Evolutionary conservation across 2,888 invertebrate genomes (phyloP), one percentile per base, ranked within the genome.

Genomic region (Drosophila barbarae): DNA sequence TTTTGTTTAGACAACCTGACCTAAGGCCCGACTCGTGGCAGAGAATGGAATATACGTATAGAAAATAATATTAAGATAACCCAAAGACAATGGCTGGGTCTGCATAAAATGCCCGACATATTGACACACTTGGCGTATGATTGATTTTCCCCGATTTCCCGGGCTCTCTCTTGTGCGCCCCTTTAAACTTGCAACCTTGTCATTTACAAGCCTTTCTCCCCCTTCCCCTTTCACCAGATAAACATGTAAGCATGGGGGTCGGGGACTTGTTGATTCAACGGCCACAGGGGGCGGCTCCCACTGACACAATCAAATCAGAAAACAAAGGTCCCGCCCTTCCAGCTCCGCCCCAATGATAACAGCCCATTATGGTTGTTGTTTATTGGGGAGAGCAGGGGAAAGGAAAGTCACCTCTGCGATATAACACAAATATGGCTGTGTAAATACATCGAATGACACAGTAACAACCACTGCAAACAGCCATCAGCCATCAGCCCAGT

Each of bases 121-220:
- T 83, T 83, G 78, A 74, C 84, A 80, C 77, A 79, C 75, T 83
- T 74, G 84, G 77, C 73, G 66, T 52, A 69, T 80, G 84, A 79
- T 80, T 79, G 77, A 83, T 81, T 78, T 71, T 75, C 15, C 8
- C 39, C 28, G 49, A 47, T 54, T 66, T 30, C 32, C 38, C 28
- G 23, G 15, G 28, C 23, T 35, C 15, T 21, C 15, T 15, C 30
- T 42, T 21, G 18, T 39, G 13, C 13, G 47, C 51, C 35, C 35
- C 46, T 47, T 32, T 47, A 47, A 47, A 47, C 46, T 47, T 47
- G 46, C 46, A 59, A 44, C 57, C 73, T 54, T 46, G 53, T 54
- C 76, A 63, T 52, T 44, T 26, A 21, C 32, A 54, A 71, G 54
- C 56, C 59, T 38, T 38, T 59, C 47, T 8, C 2, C 30, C 36